These are phyloP conservation scores for Pseudococcus viburni DNA, from an alignment of 2,888 invertebrate genomes.

Conservation along the genomic window DNA sequence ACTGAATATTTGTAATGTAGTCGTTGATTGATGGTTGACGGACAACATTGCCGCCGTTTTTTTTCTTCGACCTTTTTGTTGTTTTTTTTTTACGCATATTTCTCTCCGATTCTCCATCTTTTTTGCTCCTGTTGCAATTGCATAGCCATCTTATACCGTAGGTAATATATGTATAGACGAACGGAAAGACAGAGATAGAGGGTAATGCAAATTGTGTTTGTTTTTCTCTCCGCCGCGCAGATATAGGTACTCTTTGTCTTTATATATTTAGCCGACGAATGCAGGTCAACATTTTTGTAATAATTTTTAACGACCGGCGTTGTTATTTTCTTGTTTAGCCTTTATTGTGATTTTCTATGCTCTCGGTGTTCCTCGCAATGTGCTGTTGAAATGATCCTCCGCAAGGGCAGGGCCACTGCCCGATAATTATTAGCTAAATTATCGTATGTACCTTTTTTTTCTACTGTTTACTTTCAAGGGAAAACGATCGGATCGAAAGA, in stretches of 20 bases:
- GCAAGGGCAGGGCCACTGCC: neutral
- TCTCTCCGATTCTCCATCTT: constrained; percentile 1
- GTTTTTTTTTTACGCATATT: constrained; percentile 50
- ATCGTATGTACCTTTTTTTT: neutral
- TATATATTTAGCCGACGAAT: constrained; percentile 66
- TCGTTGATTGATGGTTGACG: constrained; percentile 66
- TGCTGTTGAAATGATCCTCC: neutral
- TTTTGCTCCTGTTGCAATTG: neutral
- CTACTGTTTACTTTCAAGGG: neutral
- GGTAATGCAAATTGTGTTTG: constrained; percentile 66
- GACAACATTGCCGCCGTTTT: constrained; percentile 64
- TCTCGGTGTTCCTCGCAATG: neutral
- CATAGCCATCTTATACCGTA: neutral
- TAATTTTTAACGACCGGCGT: constrained; percentile 65
- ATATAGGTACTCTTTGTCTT: constrained; percentile 62
- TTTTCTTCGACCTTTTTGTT: constrained; percentile 60
- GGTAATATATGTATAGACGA: constrained; percentile 52
- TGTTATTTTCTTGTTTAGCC: constrained; percentile 62
- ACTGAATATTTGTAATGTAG: constrained; percentile 66
- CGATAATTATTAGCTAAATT: constrained; percentile 53
- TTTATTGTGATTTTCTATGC: constrained; percentile 46
- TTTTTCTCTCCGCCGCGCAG: constrained; percentile 53
- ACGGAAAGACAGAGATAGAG: constrained; percentile 54
- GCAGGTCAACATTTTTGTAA: constrained; percentile 66
- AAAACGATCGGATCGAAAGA: neutral